phyloP scores from a whole-genome alignment of 2,797 vertebrate genomes.

The Capromys pilorides region DNA sequence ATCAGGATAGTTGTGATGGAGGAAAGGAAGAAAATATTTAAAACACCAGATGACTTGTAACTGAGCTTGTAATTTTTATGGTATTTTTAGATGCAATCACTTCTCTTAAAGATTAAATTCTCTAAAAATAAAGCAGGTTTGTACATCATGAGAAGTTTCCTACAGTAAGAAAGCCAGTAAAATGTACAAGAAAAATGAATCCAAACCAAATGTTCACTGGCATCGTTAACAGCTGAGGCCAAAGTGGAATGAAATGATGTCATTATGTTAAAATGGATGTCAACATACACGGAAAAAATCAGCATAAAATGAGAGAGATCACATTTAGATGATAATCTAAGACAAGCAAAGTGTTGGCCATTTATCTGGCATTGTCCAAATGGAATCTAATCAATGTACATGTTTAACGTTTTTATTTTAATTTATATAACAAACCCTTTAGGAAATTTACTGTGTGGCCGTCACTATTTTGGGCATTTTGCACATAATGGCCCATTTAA shows the following conservation, averaged over 20 bases:
- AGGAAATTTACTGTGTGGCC: slow-evolving; percentile 28
- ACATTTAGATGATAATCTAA: slow-evolving; percentile 79
- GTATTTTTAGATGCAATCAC: slow-evolving; percentile 54
- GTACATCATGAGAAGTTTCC: slow-evolving; percentile 24
- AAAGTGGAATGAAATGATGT: slow-evolving; percentile 79
- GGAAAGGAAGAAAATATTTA: slow-evolving; percentile 54
- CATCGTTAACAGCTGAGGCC: slow-evolving; percentile 76
- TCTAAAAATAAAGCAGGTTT: background rate
- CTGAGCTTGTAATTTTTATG: slow-evolving; percentile 69
- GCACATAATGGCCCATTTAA: slow-evolving; percentile 54
- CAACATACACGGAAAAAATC: slow-evolving; percentile 73
- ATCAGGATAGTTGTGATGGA: background rate
- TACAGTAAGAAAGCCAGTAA: slow-evolving; percentile 46
- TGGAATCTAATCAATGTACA: slow-evolving; percentile 76
- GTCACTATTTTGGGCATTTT: slow-evolving; percentile 52
- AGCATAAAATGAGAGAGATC: slow-evolving; percentile 77
- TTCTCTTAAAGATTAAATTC: slow-evolving; percentile 54
- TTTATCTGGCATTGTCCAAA: slow-evolving; percentile 76
- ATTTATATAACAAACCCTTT: slow-evolving; percentile 67
- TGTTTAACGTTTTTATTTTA: slow-evolving; percentile 77
- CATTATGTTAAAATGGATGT: slow-evolving; percentile 81
- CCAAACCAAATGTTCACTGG: slow-evolving; percentile 75
- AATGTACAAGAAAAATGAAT: slow-evolving; percentile 77
- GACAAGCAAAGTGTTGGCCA: slow-evolving; percentile 76
- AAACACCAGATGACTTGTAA: slow-evolving; percentile 45